Base-by-base conservation (phyloP, 2,797 vertebrate species). In the Argentina silus region DNA sequence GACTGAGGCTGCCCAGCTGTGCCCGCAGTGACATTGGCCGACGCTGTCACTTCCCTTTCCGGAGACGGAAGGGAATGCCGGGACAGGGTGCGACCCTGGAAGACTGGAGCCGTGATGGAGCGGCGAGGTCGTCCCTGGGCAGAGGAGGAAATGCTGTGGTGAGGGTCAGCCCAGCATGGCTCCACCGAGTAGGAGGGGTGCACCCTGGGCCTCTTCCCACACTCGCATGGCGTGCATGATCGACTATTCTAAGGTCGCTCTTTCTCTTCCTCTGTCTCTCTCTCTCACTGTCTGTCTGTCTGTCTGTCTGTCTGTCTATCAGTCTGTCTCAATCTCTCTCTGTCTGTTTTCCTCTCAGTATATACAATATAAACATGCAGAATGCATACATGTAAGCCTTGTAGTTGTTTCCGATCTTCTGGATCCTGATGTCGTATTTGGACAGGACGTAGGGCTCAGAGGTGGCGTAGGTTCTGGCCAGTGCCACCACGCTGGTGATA, bases 341-440 rank as follows among this genome's bases (percentile, higher is more conserved):
- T 3, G 0, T 47, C 42, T 45, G 15, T 36, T 23, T 27, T 23
- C 10, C 56, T 14, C 56, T 7, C 21, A 11, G 9, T 43, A 9
- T 10, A 19, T n/a, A 43, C 7, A 11, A 17, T 21, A 48, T 19
- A 43, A 21, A 68, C 15, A 69, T 2, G 57, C 36, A 17, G 11
- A 53, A 36, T 36, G 65, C 96, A 96, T 91, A 99, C 97, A 99
- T 98, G 93, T 98, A 99, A 3, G 97, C 97, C 91, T 99, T 99
- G 94, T 98, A 99, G 93, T 99, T 98, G 92, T 57, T 95, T 72
- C 97, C 98, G 0, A 98, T 99, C 91, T 99, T 99, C 94, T 99
- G 97, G 88, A 98, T 95, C 79, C 96, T 94, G 83, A 98, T 96
- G 87, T 99, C 98, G 0, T 98, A 99, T 81, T 98, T 99, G 92